Percentiles rank a stretch among this genome's conserved stretches.
Evolutionary conservation across 2,888 invertebrate genomes (phyloP).

Genomic region (Perdita meconis): DNA sequence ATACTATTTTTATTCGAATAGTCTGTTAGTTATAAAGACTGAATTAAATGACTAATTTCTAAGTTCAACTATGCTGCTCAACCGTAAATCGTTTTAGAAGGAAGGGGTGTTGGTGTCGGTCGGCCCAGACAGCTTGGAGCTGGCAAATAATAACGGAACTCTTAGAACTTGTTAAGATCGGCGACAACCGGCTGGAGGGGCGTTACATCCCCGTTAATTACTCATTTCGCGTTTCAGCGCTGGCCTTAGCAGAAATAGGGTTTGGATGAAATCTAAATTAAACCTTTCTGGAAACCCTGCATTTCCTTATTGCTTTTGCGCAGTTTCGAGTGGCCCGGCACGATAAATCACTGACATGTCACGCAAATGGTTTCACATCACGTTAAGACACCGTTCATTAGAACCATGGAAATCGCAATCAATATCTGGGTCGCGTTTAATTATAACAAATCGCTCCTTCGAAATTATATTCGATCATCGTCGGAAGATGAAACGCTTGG

Average conservation of each 20-base stretch:
- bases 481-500: not conserved
- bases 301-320: slow-evolving; percentile 67
- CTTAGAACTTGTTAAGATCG: slow-evolving; percentile 55
- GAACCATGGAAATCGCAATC: slow-evolving; percentile 32
- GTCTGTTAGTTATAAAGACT: no score
- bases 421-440: slow-evolving; percentile 49
- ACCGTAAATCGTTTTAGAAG: not conserved
- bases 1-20: no score
- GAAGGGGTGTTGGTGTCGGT: not conserved
- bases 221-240: slow-evolving; percentile 70
- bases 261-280: slow-evolving; percentile 79
- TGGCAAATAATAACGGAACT: slow-evolving; percentile 51
- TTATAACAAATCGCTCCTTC: slow-evolving; percentile 13
- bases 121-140: slow-evolving; percentile 49
- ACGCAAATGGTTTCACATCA: slow-evolving; percentile 38
- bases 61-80: no score
- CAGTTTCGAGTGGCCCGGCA: slow-evolving; percentile 18
- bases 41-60: not conserved
- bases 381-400: slow-evolving; percentile 30
- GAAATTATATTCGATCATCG: not conserved
- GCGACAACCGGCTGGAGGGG: slow-evolving; percentile 45
- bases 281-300: slow-evolving; percentile 77
- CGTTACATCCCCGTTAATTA: slow-evolving; percentile 69
- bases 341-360: slow-evolving; percentile 49
- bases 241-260: slow-evolving; percentile 70